Base-by-base conservation (phyloP, 2,113 vertebrate genomes). In the Cyphomyrus discorhynchus region DNA sequence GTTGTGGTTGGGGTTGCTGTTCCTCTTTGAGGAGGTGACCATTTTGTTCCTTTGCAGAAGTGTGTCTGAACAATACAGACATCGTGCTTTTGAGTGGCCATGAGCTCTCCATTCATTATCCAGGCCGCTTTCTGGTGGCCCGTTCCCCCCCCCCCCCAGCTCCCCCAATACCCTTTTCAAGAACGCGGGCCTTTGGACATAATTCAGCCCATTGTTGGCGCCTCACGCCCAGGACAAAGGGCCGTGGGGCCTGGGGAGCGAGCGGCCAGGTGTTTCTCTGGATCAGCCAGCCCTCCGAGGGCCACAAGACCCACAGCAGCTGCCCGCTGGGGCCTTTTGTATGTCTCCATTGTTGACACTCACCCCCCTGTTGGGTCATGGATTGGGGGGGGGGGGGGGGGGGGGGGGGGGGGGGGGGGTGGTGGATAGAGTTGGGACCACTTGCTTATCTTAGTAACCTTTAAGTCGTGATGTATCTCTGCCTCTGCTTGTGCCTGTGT, bases 251-350 rank as follows among this genome's bases (percentile, higher is more conserved):
- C 96, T 91, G 94, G 96, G 96, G 95, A 91, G 96, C 96, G 91
- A 93, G 94, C 93, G 96, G 98, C 97, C 98, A 99, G 98, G 98
- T 99, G 98, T 97, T 98, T 95, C 95, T 96, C 97, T 96, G 95
- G 96, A 97, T 96, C 95, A 96, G 97, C 94, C 95, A 95, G 96
- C 95, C 96, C 94, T 95, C 96, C 96, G 96, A 97, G 97, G 96
- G 96, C 95, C 93, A 92, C 94, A 94, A 95, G 95, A 46, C 96
- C 97, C 97, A 95, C 95, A 97, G 97, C 98, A 99, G 98, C 98
- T 99, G 98, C 98, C 97, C 97, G 93, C 96, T 96, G 94, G 96
- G 95, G 95, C 91, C 96, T 95, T 97, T 99, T 99, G 97, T 98
- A 96, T 93, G 90, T 93, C 94, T 96, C 96, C 5, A 98, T 99